Evolutionary conservation across 2,888 invertebrate genomes (phyloP).

Genomic region (Chaitophorus viminalis): DNA sequence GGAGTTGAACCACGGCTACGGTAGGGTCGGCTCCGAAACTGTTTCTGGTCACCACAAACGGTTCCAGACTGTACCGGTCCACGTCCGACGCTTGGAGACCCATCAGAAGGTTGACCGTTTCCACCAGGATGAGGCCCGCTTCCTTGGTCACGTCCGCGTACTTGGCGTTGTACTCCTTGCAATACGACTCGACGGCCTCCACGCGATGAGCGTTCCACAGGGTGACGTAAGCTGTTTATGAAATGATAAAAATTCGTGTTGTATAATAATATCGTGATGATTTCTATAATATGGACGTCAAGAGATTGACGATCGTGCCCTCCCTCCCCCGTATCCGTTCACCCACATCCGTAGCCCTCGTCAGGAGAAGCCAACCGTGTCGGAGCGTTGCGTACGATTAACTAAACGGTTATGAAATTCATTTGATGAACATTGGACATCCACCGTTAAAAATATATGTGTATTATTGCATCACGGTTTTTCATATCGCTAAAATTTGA

Average conservation of each 20-base stretch:
- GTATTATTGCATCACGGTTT: too few species aligned
- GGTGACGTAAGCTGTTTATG: constrained; percentile 62
- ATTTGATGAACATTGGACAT: too few species aligned
- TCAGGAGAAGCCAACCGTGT: too few species aligned
- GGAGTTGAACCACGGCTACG: constrained; percentile 33
- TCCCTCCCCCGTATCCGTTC: too few species aligned
- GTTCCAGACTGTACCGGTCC: constrained; percentile 41
- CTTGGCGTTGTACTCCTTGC: constrained; percentile 63
- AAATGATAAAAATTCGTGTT: not conserved
- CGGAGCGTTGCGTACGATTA: too few species aligned
- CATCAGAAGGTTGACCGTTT: constrained; percentile 45
- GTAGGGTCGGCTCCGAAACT: constrained; percentile 45
- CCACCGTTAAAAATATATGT: too few species aligned
- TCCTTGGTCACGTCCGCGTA: constrained; percentile 63
- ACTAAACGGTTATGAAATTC: too few species aligned
- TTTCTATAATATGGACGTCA: not conserved
- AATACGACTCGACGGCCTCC: constrained; percentile 63
- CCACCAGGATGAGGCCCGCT: constrained; percentile 63
- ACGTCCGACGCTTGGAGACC: constrained; percentile 41
- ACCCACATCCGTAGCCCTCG: too few species aligned
- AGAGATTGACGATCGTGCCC: too few species aligned
- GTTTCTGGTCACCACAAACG: constrained; percentile 48
- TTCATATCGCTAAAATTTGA: too few species aligned
- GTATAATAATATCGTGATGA: constrained; percentile 6
- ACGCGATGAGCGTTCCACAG: constrained; percentile 63